A percentile compares a stretch with the other conserved stretches of the same genome.
Conservation (phyloP, 1,140 invertebrate genomes). For the Zaprionus inermis region DNA sequence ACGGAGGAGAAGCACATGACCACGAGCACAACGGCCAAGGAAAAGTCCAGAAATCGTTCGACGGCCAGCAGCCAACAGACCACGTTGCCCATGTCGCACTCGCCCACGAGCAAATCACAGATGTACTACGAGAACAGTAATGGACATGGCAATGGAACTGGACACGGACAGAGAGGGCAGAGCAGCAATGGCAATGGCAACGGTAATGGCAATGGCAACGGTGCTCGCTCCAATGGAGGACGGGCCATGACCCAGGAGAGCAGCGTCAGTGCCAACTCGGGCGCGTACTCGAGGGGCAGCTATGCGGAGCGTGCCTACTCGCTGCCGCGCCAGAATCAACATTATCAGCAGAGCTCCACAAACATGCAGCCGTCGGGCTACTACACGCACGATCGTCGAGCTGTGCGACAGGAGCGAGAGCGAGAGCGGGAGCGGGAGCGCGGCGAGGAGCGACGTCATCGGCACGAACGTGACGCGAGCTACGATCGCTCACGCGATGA, state of each 20-base stretch:
- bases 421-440: slow-evolving; percentile 44
- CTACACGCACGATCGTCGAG: slow-evolving; percentile 83
- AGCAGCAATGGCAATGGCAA: slow-evolving; percentile 42
- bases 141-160: slow-evolving; percentile 57
- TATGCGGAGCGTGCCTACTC: slow-evolving; percentile 81
- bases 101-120: slow-evolving; percentile 82
- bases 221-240: slow-evolving; percentile 60
- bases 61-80: slow-evolving; percentile 76
- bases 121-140: slow-evolving; percentile 78
- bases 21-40: slow-evolving; percentile 76
- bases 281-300: slow-evolving; percentile 80
- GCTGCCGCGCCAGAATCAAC: slow-evolving; percentile 76
- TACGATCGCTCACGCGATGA: slow-evolving; percentile 73
- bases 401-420: slow-evolving; percentile 52
- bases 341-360: slow-evolving; percentile 69
- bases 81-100: slow-evolving; percentile 83
- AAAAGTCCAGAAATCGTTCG: slow-evolving; percentile 68
- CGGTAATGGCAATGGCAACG: slow-evolving; percentile 57
- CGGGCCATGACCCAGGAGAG: slow-evolving; percentile 79
- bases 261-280: slow-evolving; percentile 35
- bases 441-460: slow-evolving; percentile 67
- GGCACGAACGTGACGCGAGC: slow-evolving; percentile 59
- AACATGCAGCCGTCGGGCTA: slow-evolving; percentile 84
- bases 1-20: slow-evolving; percentile 88
- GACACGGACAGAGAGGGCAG: slow-evolving; percentile 58